Conservation (phyloP, 2,888 invertebrate species). For the Osedax frankpressi region DNA sequence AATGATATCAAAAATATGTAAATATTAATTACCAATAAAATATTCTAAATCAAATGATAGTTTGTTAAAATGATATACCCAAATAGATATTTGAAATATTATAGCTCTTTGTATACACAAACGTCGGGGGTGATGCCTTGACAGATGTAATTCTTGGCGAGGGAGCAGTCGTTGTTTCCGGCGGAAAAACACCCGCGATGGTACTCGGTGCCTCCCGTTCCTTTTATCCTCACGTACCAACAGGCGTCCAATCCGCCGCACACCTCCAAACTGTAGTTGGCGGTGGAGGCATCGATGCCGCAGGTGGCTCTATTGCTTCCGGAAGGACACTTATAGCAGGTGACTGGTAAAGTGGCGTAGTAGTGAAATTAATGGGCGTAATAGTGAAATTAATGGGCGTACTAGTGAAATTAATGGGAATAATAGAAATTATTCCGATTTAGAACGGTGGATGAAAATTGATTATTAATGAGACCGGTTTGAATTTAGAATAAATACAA, state of each 20-base stretch:
- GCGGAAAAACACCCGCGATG: too few species aligned
- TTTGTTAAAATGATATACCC: too few species aligned
- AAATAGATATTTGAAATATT: too few species aligned
- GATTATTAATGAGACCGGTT: not conserved
- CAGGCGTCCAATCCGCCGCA: conserved; percentile 1
- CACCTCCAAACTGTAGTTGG: conserved; percentile 1
- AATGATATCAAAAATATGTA: too few species aligned
- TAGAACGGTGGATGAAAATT: not conserved
- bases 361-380: not conserved
- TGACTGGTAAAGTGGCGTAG: not conserved
- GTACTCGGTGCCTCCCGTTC: too few species aligned
- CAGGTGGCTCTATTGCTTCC: not conserved
- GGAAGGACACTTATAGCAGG: not conserved
- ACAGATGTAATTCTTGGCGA: too few species aligned
- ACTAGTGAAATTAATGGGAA: not conserved
- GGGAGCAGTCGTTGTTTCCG: too few species aligned
- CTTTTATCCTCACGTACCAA: too few species aligned
- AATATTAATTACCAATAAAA: too few species aligned
- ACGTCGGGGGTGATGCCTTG: too few species aligned
- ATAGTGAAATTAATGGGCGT: not conserved
- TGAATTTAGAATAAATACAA: not conserved
- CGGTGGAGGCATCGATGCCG: not conserved
- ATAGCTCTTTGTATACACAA: too few species aligned
- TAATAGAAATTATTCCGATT: not conserved
- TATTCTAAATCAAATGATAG: too few species aligned